Evolutionary conservation across 2,797 vertebrate species (phyloP), one percentile per base, ranked within the genome.

Genomic region (Lepus townsendii): DNA sequence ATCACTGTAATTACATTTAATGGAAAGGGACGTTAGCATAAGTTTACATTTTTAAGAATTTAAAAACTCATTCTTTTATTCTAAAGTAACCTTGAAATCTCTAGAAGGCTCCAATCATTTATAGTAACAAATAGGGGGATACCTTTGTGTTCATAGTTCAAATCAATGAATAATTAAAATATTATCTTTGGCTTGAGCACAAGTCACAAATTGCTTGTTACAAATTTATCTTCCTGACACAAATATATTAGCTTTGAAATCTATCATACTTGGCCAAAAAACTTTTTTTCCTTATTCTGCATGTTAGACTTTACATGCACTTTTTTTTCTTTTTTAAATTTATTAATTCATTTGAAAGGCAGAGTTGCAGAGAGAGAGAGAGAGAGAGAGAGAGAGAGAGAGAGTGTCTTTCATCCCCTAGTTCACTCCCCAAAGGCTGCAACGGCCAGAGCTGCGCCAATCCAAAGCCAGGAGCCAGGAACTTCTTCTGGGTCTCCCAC

Each of bases 31-130:
- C 83, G 38, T 72, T 60, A 57, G 30, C 68, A n/a, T 38, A 66
- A 72, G 35, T 86, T 86, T 20, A 94, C 32, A 80, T 62, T 91
- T 77, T 92, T 72, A 82, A 87, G 38, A 89, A 85, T 89, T 82
- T 85, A 86, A 68, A 2, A 83, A 86, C 32, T 90, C 17, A 54
- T 27, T 80, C n/a, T 20, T 72, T 93, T 78, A 62, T 63, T 77
- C 32, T 83, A 38, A 79, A 91, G 79, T 84, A 78, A 26, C 5
- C 14, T 77, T 83, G 42, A 72, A 69, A 10, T 78, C 8, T 90
- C 63, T 38, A 86, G 57, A 87, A 72, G 83, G 86, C 26, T 87
- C 63, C 65, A 63, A 42, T 93, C 78, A 87, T 83, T 78, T 78
- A 83, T n/a, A 68, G 27, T 78, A 65, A 78, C 57, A 78, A 42